A percentile compares a stretch with the other conserved stretches of the same genome.
Conservation (phyloP, 2,113 vertebrate species). For the Cynoglossus semilaevis region DNA sequence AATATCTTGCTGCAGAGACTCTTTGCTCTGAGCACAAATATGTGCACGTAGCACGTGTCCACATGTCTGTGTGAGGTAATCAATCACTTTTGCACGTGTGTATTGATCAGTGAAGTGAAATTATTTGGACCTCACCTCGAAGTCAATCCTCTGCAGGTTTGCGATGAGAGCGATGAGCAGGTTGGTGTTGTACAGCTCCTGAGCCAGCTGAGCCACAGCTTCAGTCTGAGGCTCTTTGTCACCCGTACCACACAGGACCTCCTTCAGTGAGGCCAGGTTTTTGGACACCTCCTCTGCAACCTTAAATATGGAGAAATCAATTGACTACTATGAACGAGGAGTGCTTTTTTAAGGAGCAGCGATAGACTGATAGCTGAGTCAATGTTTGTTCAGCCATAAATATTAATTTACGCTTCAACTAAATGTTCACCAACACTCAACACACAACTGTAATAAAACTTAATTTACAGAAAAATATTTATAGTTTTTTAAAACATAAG, state of each 20-base stretch:
- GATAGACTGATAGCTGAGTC: no score
- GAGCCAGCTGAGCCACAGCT: slow-evolving; percentile 80
- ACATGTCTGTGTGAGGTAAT: slow-evolving; percentile 20
- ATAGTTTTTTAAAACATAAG: no score
- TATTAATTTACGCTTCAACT: no score
- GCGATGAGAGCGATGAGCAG: slow-evolving; percentile 79
- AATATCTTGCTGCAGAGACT: background rate
- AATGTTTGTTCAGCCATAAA: no score
- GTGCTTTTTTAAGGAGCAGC: no score
- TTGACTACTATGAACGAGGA: no score
- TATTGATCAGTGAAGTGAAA: background rate
- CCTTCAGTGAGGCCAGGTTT: slow-evolving; percentile 76
- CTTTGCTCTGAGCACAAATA: slow-evolving; percentile 32
- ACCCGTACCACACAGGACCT: slow-evolving; percentile 77
- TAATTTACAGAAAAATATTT: no score
- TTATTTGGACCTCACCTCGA: slow-evolving; percentile 66
- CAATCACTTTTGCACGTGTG: slow-evolving; percentile 31
- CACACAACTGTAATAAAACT: no score
- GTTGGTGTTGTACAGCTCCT: slow-evolving; percentile 82
- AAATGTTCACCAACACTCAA: no score
- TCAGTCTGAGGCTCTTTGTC: slow-evolving; percentile 83
- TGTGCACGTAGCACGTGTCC: background rate
- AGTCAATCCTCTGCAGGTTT: slow-evolving; percentile 80
- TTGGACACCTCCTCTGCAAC: slow-evolving; percentile 80
- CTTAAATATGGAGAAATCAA: slow-evolving; percentile 45